These are phyloP conservation scores for Anas flavirostris DNA, from an alignment of 2,797 vertebrate genomes.

Conservation along the genomic window DNA sequence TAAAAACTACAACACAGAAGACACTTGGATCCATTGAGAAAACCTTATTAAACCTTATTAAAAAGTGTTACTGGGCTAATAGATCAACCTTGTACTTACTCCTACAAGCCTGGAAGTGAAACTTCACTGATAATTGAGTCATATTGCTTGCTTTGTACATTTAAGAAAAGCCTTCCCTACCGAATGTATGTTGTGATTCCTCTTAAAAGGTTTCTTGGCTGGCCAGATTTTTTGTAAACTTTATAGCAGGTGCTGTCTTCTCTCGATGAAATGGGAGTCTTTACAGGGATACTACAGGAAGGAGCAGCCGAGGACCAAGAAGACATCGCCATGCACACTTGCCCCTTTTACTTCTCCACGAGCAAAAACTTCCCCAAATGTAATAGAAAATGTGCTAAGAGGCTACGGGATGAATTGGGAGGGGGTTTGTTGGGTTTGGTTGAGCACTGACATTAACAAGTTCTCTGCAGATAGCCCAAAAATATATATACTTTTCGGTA, in stretches of 20 bases:
- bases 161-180: background rate
- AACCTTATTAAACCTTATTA: background rate
- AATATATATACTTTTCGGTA: background rate
- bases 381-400: fast-evolving
- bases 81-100: background rate
- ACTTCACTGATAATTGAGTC: background rate
- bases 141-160: background rate
- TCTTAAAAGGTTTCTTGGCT: background rate
- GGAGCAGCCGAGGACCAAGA: background rate
- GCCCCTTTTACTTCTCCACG: background rate
- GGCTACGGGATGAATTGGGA: fast-evolving
- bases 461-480: background rate
- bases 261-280: background rate
- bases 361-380: background rate
- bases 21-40: background rate
- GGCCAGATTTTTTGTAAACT: background rate
- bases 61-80: background rate
- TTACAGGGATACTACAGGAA: too few relatives aligned
- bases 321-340: too few relatives aligned
- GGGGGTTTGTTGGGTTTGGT: too few relatives aligned
- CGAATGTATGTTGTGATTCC: background rate
- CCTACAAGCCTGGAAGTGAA: background rate
- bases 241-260: background rate
- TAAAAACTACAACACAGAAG: too few relatives aligned
- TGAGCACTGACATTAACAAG: background rate